Conservation (phyloP, 64 coral and sea anemone species). For the Montipora foliosa region DNA sequence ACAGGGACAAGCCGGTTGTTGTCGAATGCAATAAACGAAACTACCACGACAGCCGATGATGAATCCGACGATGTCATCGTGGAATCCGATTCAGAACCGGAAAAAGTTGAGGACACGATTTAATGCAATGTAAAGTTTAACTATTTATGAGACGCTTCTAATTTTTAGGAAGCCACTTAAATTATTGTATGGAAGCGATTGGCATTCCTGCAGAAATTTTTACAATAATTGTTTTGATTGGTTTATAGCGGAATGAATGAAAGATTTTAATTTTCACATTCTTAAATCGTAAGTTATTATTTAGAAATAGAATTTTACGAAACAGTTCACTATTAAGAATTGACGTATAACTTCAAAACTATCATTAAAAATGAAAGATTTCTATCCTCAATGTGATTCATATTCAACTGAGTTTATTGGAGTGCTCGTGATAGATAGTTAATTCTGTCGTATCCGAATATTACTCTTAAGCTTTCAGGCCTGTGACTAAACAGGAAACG, state of each 20-base stretch:
- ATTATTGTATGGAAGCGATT: not conserved
- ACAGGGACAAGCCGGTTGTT: not conserved
- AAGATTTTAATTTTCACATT: not conserved
- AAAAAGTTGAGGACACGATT: not conserved
- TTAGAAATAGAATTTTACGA: not conserved
- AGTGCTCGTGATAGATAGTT: too few species aligned
- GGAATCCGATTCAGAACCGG: constrained; percentile 66
- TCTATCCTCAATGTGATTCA: not conserved
- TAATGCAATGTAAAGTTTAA: not conserved
- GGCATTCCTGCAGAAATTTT: not conserved
- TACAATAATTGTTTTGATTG: not conserved
- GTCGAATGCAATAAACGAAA: not conserved
- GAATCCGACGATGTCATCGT: constrained; percentile 76
- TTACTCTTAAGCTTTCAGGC: too few species aligned
- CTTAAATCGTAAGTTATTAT: not conserved
- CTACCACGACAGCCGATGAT: not conserved
- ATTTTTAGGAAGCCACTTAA: not conserved
- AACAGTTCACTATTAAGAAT: not conserved
- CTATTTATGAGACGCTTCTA: not conserved
- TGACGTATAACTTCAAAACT: not conserved
- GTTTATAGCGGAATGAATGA: not conserved
- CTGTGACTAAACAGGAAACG: too few species aligned
- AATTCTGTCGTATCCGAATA: too few species aligned
- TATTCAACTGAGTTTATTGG: too few species aligned
- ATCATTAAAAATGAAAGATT: not conserved